Conservation (phyloP, 2,888 invertebrate genomes). For the Scotopteryx bipunctaria region DNA sequence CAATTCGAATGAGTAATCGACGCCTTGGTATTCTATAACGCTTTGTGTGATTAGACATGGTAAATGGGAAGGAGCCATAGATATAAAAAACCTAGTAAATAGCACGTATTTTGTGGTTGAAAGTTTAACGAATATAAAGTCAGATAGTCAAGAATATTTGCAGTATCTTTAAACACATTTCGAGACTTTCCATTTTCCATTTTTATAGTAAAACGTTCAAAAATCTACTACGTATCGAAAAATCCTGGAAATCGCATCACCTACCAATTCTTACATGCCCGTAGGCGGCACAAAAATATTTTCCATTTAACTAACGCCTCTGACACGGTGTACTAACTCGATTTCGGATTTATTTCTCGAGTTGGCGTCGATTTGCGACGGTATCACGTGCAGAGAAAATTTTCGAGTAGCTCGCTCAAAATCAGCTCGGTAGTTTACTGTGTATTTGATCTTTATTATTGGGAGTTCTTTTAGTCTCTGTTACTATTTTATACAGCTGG, state of each 20-base stretch:
- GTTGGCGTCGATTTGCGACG: conserved; percentile 45
- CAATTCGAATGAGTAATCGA: conserved; percentile 38
- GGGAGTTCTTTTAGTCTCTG: neutral
- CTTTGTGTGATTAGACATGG: conserved; percentile 23
- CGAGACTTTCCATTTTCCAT: too few species aligned
- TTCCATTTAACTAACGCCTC: conserved; percentile 67
- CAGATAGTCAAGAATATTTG: too few species aligned
- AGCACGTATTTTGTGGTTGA: too few species aligned
- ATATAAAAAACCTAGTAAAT: too few species aligned
- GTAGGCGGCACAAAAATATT: conserved; percentile 71
- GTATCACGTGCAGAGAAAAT: conserved; percentile 38
- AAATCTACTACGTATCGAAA: neutral
- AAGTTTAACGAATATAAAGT: too few species aligned
- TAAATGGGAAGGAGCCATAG: conserved; percentile 13
- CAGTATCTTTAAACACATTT: too few species aligned
- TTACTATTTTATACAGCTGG: too few species aligned
- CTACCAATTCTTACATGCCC: conserved; percentile 58
- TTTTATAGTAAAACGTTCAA: neutral
- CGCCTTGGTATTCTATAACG: conserved; percentile 25
- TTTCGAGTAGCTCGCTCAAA: conserved; percentile 23
- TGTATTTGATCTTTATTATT: neutral
- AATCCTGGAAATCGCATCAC: conserved; percentile 59
- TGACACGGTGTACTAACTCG: conserved; percentile 59
- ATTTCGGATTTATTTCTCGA: conserved; percentile 71
- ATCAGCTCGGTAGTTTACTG: conserved; percentile 10